Base-by-base conservation (phyloP, 2,888 invertebrate species). In the Drosophila phalerata region DNA sequence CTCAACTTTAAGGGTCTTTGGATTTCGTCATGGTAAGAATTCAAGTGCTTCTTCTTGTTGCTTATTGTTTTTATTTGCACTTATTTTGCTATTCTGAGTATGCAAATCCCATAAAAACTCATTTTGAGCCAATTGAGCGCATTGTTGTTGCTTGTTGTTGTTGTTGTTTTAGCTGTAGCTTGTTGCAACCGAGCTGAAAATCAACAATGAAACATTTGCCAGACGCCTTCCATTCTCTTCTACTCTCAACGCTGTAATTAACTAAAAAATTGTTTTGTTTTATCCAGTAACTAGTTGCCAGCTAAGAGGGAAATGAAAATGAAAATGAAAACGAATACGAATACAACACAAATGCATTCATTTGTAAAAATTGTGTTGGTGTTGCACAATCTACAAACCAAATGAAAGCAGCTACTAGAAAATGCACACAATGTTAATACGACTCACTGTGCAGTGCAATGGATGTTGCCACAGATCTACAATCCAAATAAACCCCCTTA, bases 101-200 rank as follows among this genome's bases (percentile, higher is more conserved):
- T 84, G 88, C 86, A 85, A 85, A 88, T 88, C 78, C 76, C 86
- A 85, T 88, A 88, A 85, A 85, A 85, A 88, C 86, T 85, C 79
- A 85, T 88, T 85, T 85, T 73, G 71, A 77, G 84, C 84, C 88
- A 85, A 83, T 85, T 88, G 88, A 79, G 77, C 74, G 75, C 81
- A 73, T 76, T 81, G 85, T 77, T 83, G 38, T 71, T 79, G 68
- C 62, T 71, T 25, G 13, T 64, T n/a, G n/a, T n/a, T n/a, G n/a
- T 22, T 3, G 1, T 2, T 22, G 38, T 9, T 42, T 15, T 17
- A 25, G 53, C 37, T 53, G 64, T 22, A 57, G 63, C 37, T 49
- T 66, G 40, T 65, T 65, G 60, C 66, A 58, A 69, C 56, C 56
- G 58, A 69, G 34, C 65, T 66, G 69, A 77, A 81, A 81, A 71